These are phyloP conservation scores for Chelonus insularis DNA, from an alignment of 1,140 invertebrate species.

Conservation along the genomic window DNA sequence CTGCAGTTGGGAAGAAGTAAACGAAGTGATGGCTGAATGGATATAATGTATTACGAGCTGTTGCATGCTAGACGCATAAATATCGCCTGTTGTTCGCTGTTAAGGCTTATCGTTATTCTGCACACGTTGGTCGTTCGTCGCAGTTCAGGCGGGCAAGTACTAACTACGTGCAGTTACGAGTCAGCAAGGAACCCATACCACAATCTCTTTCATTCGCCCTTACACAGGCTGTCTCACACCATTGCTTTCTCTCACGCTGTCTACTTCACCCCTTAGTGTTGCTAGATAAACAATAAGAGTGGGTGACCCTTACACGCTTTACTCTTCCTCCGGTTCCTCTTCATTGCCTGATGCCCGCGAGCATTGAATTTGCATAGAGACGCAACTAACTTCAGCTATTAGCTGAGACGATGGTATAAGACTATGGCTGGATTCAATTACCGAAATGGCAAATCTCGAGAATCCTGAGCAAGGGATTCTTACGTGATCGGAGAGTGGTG, in stretches of 20 bases:
- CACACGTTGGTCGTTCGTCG: constrained; percentile 52
- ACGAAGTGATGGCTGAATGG: constrained; percentile 7
- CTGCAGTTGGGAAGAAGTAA: not conserved
- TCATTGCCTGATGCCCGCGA: constrained; percentile 44
- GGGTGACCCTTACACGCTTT: constrained; percentile 21
- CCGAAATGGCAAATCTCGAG: constrained; percentile 43
- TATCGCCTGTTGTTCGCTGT: constrained; percentile 40
- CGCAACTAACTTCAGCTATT: constrained; percentile 51
- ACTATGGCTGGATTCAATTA: constrained; percentile 45
- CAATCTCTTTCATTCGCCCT: not conserved
- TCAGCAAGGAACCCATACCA: not conserved
- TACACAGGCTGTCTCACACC: constrained; percentile 15
- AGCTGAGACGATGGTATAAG: constrained; percentile 22
- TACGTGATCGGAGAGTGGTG: not conserved
- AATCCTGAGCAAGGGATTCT: constrained; percentile 20
- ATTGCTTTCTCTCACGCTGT: not conserved
- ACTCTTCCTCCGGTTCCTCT: constrained; percentile 28
- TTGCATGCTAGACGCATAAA: constrained; percentile 33
- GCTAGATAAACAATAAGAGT: constrained; percentile 46
- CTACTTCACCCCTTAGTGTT: not conserved
- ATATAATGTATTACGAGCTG: constrained; percentile 18
- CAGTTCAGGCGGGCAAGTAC: constrained; percentile 38
- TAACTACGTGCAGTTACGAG: constrained; percentile 40
- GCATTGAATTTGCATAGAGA: constrained; percentile 53
- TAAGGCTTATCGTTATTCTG: constrained; percentile 52